These are phyloP conservation scores for Ennomos quercinarius DNA, from an alignment of 2,888 invertebrate genomes.

Conservation along the genomic window DNA sequence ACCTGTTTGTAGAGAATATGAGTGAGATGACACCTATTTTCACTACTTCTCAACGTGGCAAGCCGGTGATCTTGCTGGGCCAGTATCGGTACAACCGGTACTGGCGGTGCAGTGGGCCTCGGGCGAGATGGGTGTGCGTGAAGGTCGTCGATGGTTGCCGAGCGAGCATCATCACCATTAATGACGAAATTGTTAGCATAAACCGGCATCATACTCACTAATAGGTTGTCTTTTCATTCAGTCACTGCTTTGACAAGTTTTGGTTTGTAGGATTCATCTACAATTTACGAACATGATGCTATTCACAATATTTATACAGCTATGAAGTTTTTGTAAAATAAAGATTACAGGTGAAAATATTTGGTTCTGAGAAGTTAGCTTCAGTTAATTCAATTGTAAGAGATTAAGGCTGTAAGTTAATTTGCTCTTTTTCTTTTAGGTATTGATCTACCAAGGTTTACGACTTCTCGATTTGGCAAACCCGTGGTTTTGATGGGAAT, in stretches of 20 bases:
- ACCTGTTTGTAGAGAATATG: not conserved
- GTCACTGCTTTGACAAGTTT: too few species aligned
- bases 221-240: too few species aligned
- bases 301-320: too few species aligned
- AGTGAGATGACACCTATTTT: conserved; percentile 18
- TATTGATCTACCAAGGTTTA: conserved; percentile 5
- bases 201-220: too few species aligned
- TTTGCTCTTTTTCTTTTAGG: not conserved
- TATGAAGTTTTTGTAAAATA: too few species aligned
- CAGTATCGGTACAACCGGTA: conserved; percentile 42
- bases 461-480: conserved; percentile 54
- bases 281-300: too few species aligned
- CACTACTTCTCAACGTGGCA: conserved; percentile 37
- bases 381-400: too few species aligned
- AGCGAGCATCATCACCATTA: conserved; percentile 24
- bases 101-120: conserved; percentile 37
- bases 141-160: conserved; percentile 41
- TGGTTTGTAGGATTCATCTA: too few species aligned
- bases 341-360: too few species aligned
- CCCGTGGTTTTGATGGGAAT: conserved; percentile 49
- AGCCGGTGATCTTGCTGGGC: conserved; percentile 41
- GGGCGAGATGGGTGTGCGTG: conserved; percentile 44
- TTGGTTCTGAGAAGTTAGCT: too few species aligned
- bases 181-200: not conserved
- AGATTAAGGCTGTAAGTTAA: too few species aligned